phyloP scores from a whole-genome alignment of 2,888 invertebrate species.

The Clostera curtula region DNA sequence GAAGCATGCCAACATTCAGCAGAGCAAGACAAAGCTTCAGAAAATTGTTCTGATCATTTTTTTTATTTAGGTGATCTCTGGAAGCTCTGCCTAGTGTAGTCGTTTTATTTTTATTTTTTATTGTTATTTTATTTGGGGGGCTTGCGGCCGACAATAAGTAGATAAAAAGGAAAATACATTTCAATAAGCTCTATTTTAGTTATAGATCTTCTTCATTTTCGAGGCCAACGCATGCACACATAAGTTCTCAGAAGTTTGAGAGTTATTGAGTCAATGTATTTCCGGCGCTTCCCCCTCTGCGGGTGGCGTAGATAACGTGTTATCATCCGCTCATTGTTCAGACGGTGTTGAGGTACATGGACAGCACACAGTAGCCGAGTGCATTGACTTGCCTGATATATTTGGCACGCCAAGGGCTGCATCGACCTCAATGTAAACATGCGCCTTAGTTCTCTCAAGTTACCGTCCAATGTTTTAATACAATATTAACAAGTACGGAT shows the following conservation, averaged over 20 bases:
- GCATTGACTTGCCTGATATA: constrained; percentile 51
- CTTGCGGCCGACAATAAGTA: no score
- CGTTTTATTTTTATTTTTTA: no score
- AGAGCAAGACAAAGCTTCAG: no score
- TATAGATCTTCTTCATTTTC: constrained; percentile 28
- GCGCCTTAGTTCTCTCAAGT: background rate
- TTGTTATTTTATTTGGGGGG: no score
- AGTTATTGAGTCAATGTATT: constrained; percentile 42
- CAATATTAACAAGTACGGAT: no score
- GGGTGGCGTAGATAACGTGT: constrained; percentile 56
- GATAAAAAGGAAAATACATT: no score
- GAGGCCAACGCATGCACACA: constrained; percentile 37
- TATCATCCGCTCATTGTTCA: constrained; percentile 72
- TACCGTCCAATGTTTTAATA: background rate
- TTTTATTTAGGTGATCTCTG: no score
- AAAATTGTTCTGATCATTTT: no score
- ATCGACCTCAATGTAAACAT: constrained; percentile 6
- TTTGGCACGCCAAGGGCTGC: constrained; percentile 28
- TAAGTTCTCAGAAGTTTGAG: constrained; percentile 48
- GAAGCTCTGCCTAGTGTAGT: no score
- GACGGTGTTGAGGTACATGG: constrained; percentile 50
- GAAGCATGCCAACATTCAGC: no score
- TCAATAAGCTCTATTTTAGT: constrained; percentile 13
- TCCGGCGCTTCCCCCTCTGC: constrained; percentile 43
- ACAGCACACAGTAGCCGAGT: constrained; percentile 42